phyloP scores from a whole-genome alignment of 2,888 invertebrate species.

The Pemphredon lugubris region DNA sequence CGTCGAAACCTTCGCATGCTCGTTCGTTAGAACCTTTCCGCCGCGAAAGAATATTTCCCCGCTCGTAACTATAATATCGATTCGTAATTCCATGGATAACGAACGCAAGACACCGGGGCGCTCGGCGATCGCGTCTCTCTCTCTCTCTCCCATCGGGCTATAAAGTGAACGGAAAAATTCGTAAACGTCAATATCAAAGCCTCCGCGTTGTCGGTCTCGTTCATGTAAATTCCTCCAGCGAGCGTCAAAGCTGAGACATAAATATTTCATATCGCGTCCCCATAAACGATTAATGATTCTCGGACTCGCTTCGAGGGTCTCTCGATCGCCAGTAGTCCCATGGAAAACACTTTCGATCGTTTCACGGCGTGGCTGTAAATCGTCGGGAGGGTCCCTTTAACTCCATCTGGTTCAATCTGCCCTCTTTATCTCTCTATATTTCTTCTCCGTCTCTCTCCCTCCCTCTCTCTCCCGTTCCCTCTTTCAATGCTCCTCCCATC shows the following conservation, averaged over 20 bases:
- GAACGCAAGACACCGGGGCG: too few species aligned
- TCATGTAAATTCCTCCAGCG: constrained; percentile 17
- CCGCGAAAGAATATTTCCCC: not conserved
- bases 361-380: constrained; percentile 25
- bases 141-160: too few species aligned
- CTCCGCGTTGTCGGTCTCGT: constrained; percentile 1
- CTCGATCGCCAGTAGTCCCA: constrained; percentile 19
- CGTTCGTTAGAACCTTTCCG: not conserved
- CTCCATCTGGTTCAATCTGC: constrained; percentile 40
- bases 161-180: too few species aligned
- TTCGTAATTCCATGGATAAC: too few species aligned
- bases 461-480: constrained; percentile 18
- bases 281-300: constrained; percentile 45
- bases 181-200: too few species aligned
- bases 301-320: constrained; percentile 17
- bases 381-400: constrained; percentile 27
- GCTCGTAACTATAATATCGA: too few species aligned
- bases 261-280: constrained; percentile 51
- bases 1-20: constrained; percentile 15
- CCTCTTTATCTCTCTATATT: constrained; percentile 34
- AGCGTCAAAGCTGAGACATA: constrained; percentile 25
- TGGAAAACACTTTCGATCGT: constrained; percentile 45
- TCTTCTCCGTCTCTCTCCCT: constrained; percentile 15
- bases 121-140: too few species aligned
- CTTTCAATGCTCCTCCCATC: constrained; percentile 11